Conservation (phyloP, 2,888 invertebrate genomes). For the Drosophila prostipennis region DNA sequence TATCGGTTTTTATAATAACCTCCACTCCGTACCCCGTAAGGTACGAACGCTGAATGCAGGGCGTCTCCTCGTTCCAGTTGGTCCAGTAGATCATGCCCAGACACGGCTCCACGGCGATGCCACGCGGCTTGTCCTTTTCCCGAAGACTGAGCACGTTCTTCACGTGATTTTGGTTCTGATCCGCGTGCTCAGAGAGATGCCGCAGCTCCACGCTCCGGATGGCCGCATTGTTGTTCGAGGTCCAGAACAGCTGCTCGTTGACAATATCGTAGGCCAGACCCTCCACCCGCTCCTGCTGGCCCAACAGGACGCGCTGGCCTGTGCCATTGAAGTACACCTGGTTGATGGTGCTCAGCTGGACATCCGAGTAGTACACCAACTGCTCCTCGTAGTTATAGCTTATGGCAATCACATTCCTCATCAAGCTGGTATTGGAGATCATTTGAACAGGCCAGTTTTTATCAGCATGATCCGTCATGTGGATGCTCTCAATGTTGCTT, state of each 20-base stretch:
- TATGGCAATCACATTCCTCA: conserved; percentile 94
- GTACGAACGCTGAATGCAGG: conserved; percentile 92
- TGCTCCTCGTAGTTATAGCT: conserved; percentile 90
- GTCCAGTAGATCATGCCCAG: conserved; percentile 91
- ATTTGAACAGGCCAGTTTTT: conserved; percentile 91
- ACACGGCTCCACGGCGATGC: conserved; percentile 94
- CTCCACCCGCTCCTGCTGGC: conserved; percentile 93
- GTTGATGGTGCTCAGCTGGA: conserved; percentile 93
- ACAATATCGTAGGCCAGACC: conserved; percentile 91
- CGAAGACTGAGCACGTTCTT: conserved; percentile 87
- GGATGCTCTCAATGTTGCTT: conserved; percentile 92
- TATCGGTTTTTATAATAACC: conserved; percentile 90
- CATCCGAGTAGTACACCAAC: conserved; percentile 94
- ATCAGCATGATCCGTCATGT: conserved; percentile 89
- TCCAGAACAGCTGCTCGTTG: conserved; percentile 92
- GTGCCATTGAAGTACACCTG: conserved; percentile 92
- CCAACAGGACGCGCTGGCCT: conserved; percentile 88
- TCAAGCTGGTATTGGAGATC: conserved; percentile 89
- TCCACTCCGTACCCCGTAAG: conserved; percentile 88
- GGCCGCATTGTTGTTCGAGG: conserved; percentile 91
- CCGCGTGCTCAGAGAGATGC: conserved; percentile 58
- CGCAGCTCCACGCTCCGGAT: conserved; percentile 84
- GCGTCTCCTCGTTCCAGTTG: conserved; percentile 93
- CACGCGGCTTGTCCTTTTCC: conserved; percentile 91
- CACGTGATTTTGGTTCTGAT: conserved; percentile 85